A percentile compares a stretch with the other conserved stretches of the same genome.
These are phyloP conservation scores for Platyrinchus mystaceus DNA, from an alignment of 2,797 vertebrate species.

Conservation along the genomic window DNA sequence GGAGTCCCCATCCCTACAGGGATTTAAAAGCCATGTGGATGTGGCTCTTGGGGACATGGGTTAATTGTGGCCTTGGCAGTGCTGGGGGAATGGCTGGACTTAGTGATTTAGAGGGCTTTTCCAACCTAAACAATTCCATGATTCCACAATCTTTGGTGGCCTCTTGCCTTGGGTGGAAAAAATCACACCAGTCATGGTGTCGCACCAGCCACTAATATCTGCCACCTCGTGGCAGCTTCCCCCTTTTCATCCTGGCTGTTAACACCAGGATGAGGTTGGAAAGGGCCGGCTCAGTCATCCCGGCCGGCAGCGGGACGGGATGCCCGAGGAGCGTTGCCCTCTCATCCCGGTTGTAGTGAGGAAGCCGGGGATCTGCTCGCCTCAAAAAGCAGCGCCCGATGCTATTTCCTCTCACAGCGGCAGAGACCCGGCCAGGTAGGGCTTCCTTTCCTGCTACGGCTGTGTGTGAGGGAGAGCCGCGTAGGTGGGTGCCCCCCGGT, in stretches of 20 bases:
- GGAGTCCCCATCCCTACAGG: not conserved
- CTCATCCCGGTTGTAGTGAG: accelerated
- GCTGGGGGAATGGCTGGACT: not conserved
- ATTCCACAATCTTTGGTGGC: accelerated
- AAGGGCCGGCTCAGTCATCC: accelerated
- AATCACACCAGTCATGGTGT: accelerated
- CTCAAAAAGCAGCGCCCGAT: not conserved
- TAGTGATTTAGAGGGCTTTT: not conserved
- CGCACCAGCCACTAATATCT: not conserved
- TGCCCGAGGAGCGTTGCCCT: accelerated
- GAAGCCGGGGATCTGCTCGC: accelerated
- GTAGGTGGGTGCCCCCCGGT: not conserved
- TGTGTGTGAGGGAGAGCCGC: accelerated
- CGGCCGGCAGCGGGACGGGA: accelerated
- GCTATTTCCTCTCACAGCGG: not conserved
- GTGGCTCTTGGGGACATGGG: not conserved
- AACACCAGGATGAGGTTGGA: accelerated
- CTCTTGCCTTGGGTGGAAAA: not conserved
- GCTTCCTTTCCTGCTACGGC: not conserved
- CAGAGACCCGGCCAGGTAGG: not conserved
- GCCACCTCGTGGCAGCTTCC: accelerated
- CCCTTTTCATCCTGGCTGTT: accelerated
- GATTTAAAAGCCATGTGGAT: accelerated
- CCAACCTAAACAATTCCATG: accelerated
- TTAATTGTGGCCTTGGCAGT: accelerated